Conservation (phyloP, 2,888 invertebrate species). For the Archips crataeganus region DNA sequence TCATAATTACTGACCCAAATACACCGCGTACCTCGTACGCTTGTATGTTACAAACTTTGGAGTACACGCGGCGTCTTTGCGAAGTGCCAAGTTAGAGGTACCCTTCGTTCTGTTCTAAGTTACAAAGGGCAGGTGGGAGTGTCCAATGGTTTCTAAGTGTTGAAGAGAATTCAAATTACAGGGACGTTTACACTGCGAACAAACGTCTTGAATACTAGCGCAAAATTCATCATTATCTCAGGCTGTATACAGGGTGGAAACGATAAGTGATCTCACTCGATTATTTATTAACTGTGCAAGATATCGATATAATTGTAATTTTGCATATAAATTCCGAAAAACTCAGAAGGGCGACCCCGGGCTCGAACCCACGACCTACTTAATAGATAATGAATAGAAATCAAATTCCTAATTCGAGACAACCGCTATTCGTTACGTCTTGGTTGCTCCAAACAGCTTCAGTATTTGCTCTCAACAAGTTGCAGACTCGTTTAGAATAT, state of each 20-base stretch:
- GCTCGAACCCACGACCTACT: no score
- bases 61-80: background rate
- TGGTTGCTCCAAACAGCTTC: background rate
- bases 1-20: no score
- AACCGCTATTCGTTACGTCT: no score
- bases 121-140: background rate
- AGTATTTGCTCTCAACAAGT: background rate
- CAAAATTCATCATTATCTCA: no score
- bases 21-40: background rate
- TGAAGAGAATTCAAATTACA: background rate
- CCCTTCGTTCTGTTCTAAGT: background rate
- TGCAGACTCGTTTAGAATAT: background rate
- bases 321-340: no score
- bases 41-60: background rate
- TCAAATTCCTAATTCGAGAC: no score
- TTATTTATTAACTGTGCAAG: no score
- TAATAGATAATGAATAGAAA: no score
- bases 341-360: no score
- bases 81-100: constrained; percentile 9
- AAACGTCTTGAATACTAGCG: background rate
- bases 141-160: background rate
- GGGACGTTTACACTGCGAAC: background rate
- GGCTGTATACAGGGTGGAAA: no score
- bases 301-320: no score
- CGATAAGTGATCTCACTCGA: no score